Evolutionary conservation across 2,113 vertebrate species (phyloP), one percentile per base, ranked within the genome.

Genomic region (Antechinus stuartii): DNA sequence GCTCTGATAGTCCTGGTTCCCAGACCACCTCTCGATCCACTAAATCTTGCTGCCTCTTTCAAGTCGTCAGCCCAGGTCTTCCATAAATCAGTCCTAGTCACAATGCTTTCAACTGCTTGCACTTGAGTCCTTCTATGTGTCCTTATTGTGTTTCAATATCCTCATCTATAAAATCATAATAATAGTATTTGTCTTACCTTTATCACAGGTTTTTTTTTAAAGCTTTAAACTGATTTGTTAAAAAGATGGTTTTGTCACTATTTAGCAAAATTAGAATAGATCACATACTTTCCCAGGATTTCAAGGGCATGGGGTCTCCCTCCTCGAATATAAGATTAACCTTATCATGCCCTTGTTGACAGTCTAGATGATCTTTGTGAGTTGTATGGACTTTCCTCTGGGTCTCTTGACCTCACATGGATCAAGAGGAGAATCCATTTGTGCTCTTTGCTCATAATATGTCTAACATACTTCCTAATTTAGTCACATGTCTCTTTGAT

Each of bases 211-310:
- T 76, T 76, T 76, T 68, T 76, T 76, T 76, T 12, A 35, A 84
- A 84, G 19, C 1, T 5, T 84, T 42, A 23, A 84, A 84, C 19
- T 42, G 68, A 76, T 76, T 76, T 57, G 35, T 76, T 6, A 35
- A 47, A 8, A 89, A 92, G 4, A 93, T 89, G 68, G 35, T 95
- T 54, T 61, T 94, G 54, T 95, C 68, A 42, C n/a, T 84, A 84
- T 16, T 61, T 61, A 19, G 16, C 23, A 84, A 84, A 84, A 42
- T 76, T 76, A n/a, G 12, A n/a, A n/a, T n/a, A 35, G 61, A 5
- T 76, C 68, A 84, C 22, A 84, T 22, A 42, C 68, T 84, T 84
- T 23, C 16, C n/a, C 68, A 42, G n/a, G n/a, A 84, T 42, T 84
- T 84, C n/a, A 0, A 14, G n/a, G 68, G 7, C 5, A 8, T 84